Evolutionary conservation across 2,113 vertebrate species (phyloP).

Genomic region (Myrmophylax atrothorax): DNA sequence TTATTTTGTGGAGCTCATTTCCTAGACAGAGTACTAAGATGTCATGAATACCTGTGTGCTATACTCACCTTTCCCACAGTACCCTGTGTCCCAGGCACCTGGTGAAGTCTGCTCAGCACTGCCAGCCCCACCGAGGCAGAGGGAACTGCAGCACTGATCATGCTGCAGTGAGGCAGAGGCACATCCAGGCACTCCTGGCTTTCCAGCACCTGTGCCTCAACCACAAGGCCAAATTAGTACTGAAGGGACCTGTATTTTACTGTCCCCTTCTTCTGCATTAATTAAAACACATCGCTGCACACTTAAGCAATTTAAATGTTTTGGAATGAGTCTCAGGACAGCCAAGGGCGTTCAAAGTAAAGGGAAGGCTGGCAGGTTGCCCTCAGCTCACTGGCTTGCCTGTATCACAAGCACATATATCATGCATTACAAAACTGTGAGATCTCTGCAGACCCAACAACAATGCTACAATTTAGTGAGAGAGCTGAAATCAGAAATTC

Average conservation of each 20-base stretch:
- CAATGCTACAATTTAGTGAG: not conserved
- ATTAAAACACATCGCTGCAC: conserved; percentile 45
- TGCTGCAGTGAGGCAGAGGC: not conserved
- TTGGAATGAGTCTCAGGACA: not conserved
- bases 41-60: not conserved
- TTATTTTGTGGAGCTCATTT: conserved; percentile 16
- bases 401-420: conserved; percentile 9
- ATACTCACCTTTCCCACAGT: not conserved
- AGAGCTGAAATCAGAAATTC: not conserved
- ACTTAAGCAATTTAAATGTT: conserved; percentile 61
- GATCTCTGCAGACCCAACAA: not conserved
- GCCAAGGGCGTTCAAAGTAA: conserved; percentile 61
- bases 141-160: not conserved
- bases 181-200: not conserved
- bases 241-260: conserved; percentile 54
- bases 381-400: conserved; percentile 1
- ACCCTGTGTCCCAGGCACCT: not conserved
- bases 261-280: conserved; percentile 44
- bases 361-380: conserved; percentile 37
- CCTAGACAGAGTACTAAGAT: conserved; percentile 53
- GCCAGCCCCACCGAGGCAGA: not conserved
- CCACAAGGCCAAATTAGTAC: conserved; percentile 21
- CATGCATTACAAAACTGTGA: not conserved
- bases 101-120: not conserved
- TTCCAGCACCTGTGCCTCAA: conserved; percentile 22